Evolutionary conservation across 2,113 vertebrate species (phyloP).

Genomic region (Caloenas nicobarica): DNA sequence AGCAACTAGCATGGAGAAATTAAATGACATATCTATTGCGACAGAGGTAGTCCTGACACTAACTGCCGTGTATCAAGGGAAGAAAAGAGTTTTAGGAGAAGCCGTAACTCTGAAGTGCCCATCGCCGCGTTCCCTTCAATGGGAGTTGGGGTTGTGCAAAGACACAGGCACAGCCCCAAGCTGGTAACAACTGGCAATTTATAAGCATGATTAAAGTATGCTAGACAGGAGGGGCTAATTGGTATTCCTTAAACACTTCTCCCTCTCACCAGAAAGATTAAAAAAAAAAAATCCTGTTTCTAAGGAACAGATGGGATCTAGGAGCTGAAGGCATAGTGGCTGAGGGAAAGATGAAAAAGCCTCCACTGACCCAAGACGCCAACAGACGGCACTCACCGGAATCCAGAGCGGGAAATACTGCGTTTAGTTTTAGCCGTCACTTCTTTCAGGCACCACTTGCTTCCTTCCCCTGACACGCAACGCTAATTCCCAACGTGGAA

Average conservation of each 20-base stretch:
- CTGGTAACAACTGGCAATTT: background rate
- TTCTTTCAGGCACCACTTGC: background rate
- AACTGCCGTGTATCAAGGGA: too few relatives aligned
- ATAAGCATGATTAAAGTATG: background rate
- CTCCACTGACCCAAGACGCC: background rate
- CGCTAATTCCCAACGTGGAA: fast-evolving
- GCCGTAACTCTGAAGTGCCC: background rate
- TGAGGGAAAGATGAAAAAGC: background rate
- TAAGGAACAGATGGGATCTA: background rate
- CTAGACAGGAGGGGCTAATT: conserved; percentile 25
- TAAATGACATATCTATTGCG: background rate
- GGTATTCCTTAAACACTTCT: conserved; percentile 25
- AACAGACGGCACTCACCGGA: background rate
- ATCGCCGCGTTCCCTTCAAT: background rate
- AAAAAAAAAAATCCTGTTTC: background rate
- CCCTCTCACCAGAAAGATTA: background rate
- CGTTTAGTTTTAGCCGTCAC: fast-evolving
- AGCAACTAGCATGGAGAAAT: background rate
- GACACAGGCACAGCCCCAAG: background rate
- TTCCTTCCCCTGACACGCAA: background rate
- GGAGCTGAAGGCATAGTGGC: background rate
- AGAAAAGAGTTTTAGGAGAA: background rate
- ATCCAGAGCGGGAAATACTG: background rate
- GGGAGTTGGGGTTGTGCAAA: background rate
- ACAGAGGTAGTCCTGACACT: background rate